A percentile compares a stretch with the other conserved stretches of the same genome.
phyloP scores from a whole-genome alignment of 2,113 vertebrate species.

The Ceuthmochares aereus region DNA sequence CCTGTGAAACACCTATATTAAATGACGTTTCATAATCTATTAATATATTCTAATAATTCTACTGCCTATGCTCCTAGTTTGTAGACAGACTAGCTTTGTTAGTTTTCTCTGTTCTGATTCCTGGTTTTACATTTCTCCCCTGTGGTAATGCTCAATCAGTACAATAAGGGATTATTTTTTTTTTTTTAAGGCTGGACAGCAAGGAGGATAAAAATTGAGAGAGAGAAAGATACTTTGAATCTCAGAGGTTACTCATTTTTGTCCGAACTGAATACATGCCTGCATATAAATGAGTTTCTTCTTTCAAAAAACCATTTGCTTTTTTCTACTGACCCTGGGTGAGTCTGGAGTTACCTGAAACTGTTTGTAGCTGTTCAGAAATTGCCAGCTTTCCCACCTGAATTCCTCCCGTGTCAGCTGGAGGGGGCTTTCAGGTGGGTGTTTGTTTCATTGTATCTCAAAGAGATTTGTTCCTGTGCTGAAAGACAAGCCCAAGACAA shows the following conservation, averaged over 20 bases:
- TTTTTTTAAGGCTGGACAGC: neutral
- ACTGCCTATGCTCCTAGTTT: neutral
- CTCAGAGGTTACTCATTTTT: slow-evolving; percentile 38
- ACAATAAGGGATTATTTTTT: neutral
- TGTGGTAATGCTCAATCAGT: neutral
- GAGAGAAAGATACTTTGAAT: neutral
- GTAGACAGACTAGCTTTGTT: slow-evolving; percentile 14
- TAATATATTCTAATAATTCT: neutral
- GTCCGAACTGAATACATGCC: slow-evolving; percentile 33
- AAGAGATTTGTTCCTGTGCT: slow-evolving; percentile 82
- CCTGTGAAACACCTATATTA: neutral
- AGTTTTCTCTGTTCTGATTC: neutral
- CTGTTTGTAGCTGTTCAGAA: slow-evolving; percentile 72
- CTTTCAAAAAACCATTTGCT: slow-evolving; percentile 67
- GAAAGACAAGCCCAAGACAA: slow-evolving; percentile 83
- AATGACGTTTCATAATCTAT: neutral
- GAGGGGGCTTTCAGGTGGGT: slow-evolving; percentile 66
- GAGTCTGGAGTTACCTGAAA: slow-evolving; percentile 78
- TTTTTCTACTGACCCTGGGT: slow-evolving; percentile 35
- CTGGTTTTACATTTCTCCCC: slow-evolving; percentile 2
- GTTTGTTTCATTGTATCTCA: slow-evolving; percentile 79
- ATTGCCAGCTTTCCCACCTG: slow-evolving; percentile 76
- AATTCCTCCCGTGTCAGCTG: slow-evolving; percentile 70
- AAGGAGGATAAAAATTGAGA: neutral
- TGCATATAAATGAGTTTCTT: slow-evolving; percentile 52